Evolutionary conservation across 2,797 vertebrate species (phyloP), one percentile per base, ranked within the genome.

Genomic region (Yasuhikotakia modesta): DNA sequence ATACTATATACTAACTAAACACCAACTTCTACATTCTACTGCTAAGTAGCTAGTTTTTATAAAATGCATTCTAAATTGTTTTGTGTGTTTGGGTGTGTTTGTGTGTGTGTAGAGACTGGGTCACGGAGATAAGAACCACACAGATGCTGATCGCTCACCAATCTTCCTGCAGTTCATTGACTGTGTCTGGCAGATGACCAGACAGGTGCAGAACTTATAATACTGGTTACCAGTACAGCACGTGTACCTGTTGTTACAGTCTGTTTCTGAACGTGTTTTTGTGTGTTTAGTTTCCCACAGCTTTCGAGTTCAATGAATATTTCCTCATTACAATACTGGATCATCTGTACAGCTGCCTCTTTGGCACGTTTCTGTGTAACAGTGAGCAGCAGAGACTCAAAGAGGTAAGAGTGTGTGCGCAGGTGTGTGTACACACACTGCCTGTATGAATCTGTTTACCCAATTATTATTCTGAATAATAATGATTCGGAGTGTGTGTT

Each of bases 151-250:
- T 90, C 93, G 96, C 57, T 99, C 98, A 0, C 98, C 97, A 0
- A 94, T 99, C 82, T 99, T 99, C 66, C 94, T 99, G 84, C 98
- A 99, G 90, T 99, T 99, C 83, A 91, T 99, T 1, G 97, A 99
- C 89, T 98, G 95, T 43, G 97, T 99, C 73, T 99, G 98, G 98
- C 98, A 99, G 77, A 94, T 99, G 93, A 98, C 95, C n/a, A 94
- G 94, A 85, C 97, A 99, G 95, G 98, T 98, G 35, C 55, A 43
- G 22, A 27, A 27, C 27, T 27, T 27, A 39, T 60, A 74, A 50
- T 19, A 22, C 1, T 45, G 27, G 27, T 27, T 27, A 27, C 27
- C 27, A 27, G 2, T 0, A 7, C 88, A 77, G 52, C 21, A 58
- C 32, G 16, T 13, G 11, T 30, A 19, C 14, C 12, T 1, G 2